Conservation (phyloP, 2,888 invertebrate species). For the Thereva nobilitata region DNA sequence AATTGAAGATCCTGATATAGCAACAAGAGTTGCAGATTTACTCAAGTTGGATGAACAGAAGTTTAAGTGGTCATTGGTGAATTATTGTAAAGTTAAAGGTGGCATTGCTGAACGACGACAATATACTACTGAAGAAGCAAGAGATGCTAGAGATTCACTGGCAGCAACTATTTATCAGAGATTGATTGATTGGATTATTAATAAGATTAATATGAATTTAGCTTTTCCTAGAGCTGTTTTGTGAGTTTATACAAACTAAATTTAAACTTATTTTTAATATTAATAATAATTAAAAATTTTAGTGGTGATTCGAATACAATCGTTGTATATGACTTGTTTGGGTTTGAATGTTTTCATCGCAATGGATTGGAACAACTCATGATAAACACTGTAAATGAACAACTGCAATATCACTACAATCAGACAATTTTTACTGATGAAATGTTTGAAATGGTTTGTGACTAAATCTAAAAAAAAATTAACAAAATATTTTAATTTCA, state of each 20-base stretch:
- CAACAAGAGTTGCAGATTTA: conserved; percentile 72
- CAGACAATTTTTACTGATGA: conserved; percentile 92
- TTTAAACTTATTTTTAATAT: background rate
- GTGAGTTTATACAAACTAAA: conserved; percentile 64
- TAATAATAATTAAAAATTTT: conserved; percentile 49
- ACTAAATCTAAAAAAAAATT: too few relatives aligned
- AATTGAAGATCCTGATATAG: conserved; percentile 73
- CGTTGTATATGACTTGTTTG: conserved; percentile 84
- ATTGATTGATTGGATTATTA: conserved; percentile 87
- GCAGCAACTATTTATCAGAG: conserved; percentile 83
- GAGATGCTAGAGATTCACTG: conserved; percentile 81
- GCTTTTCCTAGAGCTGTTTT: conserved; percentile 83
- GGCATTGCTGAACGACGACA: conserved; percentile 58
- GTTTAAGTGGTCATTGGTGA: conserved; percentile 81
- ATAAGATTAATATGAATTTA: conserved; percentile 81
- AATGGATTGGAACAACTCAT: conserved; percentile 88
- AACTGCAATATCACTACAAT: conserved; percentile 90
- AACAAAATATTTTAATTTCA: background rate
- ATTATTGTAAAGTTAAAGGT: conserved; percentile 76
- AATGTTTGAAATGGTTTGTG: conserved; percentile 67
- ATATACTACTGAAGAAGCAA: conserved; percentile 79
- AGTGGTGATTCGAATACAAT: conserved; percentile 85
- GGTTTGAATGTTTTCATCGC: conserved; percentile 87
- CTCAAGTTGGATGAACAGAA: conserved; percentile 80
- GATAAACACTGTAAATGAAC: conserved; percentile 89